Conservation (phyloP, 1,140 invertebrate genomes). For the Chironomus tepperi region DNA sequence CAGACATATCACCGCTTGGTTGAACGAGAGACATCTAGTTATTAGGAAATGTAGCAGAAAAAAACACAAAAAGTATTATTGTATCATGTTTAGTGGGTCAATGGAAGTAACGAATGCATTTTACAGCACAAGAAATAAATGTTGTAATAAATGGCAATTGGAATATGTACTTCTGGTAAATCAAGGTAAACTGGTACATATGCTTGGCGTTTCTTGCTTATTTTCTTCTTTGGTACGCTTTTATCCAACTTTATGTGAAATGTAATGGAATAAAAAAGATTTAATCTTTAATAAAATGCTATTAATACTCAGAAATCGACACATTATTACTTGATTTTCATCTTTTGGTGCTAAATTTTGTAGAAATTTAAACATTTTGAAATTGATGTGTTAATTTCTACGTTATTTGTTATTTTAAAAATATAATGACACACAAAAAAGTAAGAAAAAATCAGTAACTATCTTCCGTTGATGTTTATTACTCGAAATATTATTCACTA, state of each 20-base stretch:
- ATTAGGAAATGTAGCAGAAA: constrained; percentile 24
- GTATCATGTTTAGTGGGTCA: neutral
- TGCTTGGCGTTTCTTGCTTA: neutral
- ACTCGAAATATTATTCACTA: constrained; percentile 7
- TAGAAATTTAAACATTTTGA: constrained; percentile 17
- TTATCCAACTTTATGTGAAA: neutral
- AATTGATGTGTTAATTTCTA: neutral
- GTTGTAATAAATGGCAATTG: constrained; percentile 4
- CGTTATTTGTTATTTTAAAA: neutral
- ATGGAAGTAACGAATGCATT: neutral
- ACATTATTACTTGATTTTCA: neutral
- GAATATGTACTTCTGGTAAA: constrained; percentile 21
- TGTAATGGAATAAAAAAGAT: neutral
- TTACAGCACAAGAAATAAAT: neutral
- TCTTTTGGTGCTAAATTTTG: neutral
- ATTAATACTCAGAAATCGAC: neutral
- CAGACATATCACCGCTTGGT: constrained; percentile 61
- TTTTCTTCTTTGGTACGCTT: constrained; percentile 9
- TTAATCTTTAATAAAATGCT: neutral
- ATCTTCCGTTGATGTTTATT: constrained; percentile 11
- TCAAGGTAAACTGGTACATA: constrained; percentile 20
- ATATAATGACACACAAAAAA: neutral
- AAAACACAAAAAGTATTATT: neutral
- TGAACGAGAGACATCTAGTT: constrained; percentile 60
- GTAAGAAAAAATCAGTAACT: neutral